Percentiles rank a stretch among this genome's conserved stretches.
Conservation (phyloP, 2,113 vertebrate genomes). For the Pandion haliaetus region DNA sequence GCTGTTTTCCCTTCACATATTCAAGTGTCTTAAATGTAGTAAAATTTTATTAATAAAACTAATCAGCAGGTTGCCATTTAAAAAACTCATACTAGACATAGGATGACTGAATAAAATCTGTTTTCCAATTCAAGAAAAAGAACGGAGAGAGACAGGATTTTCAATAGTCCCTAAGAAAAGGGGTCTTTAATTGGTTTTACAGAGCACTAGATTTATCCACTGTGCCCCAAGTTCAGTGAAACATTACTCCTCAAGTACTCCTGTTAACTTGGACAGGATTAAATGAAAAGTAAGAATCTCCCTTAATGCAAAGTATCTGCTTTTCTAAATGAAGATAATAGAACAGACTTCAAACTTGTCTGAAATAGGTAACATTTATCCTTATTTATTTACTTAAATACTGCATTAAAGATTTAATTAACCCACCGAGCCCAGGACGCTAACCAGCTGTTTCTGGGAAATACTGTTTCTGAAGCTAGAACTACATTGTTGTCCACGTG, state of each 20-base stretch:
- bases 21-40: background rate
- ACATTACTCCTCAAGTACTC: background rate
- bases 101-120: background rate
- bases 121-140: background rate
- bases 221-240: background rate
- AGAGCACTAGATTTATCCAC: background rate
- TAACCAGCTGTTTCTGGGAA: background rate
- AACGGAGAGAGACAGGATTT: background rate
- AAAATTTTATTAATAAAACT: background rate
- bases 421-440: rapidly evolving
- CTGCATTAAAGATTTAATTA: background rate
- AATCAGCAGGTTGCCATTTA: background rate
- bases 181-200: background rate
- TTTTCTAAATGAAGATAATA: background rate
- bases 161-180: background rate
- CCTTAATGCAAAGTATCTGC: background rate
- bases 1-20: background rate
- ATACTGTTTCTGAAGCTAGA: background rate
- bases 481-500: background rate
- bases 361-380: background rate
- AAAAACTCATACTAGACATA: background rate
- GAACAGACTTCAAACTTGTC: background rate
- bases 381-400: background rate
- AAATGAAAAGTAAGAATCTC: background rate
- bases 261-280: background rate